These are phyloP conservation scores for Recurvirostra avosetta DNA, from an alignment of 2,113 vertebrate species.

Conservation along the genomic window DNA sequence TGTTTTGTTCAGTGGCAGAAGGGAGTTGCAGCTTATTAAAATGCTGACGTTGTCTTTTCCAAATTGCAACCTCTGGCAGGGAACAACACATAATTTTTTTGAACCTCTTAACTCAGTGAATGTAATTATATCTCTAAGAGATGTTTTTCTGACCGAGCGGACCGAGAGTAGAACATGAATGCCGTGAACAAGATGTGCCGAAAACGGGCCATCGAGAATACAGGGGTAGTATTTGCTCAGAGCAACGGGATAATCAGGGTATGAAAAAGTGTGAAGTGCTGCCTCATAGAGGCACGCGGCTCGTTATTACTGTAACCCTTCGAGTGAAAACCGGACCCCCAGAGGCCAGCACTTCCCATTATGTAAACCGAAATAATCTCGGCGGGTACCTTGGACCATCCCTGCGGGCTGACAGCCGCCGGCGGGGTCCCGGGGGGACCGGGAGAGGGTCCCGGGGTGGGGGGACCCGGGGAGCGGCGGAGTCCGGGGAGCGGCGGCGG, in stretches of 20 bases:
- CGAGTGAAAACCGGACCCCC: neutral
- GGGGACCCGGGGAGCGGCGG: neutral
- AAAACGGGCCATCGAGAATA: neutral
- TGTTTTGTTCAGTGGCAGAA: neutral
- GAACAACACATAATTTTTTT: neutral
- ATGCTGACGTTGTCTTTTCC: neutral
- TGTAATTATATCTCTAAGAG: neutral
- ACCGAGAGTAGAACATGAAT: neutral
- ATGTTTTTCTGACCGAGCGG: neutral
- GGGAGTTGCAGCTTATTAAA: neutral
- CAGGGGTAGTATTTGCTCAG: neutral
- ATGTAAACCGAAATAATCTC: rapidly evolving
- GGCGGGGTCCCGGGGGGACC: no score
- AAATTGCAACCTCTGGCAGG: neutral
- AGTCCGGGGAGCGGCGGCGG: no score
- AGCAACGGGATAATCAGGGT: neutral
- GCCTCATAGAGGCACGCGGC: neutral
- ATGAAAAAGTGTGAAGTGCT: no score
- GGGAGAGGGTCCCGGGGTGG: no score
- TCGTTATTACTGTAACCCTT: no score
- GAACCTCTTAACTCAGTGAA: neutral
- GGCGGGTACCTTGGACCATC: rapidly evolving
- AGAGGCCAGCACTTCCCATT: rapidly evolving
- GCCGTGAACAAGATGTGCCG: neutral
- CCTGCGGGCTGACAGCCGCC: neutral